Evolutionary conservation across 2,113 vertebrate species (phyloP).

Genomic region (Dasyornis broadbenti): DNA sequence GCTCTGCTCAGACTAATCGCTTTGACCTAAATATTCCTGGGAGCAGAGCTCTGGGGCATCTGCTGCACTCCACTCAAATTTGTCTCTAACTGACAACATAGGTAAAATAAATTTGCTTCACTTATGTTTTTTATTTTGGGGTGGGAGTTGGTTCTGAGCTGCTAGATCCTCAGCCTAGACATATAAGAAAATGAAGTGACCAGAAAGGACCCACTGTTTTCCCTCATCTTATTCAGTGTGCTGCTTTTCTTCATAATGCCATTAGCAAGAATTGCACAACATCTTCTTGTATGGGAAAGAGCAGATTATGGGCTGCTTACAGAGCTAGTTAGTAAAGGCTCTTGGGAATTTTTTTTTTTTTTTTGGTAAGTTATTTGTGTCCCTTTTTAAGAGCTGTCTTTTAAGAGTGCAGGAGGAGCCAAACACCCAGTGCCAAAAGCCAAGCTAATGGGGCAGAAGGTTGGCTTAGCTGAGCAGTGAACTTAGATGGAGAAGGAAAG

Average conservation of each 20-base stretch:
- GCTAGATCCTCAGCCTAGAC: neutral
- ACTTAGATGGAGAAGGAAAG: neutral
- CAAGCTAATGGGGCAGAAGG: neutral
- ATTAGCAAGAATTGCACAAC: neutral
- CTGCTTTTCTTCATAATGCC: neutral
- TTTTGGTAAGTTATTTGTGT: neutral
- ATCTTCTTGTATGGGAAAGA: neutral
- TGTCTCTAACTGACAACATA: neutral
- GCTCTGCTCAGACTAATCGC: neutral
- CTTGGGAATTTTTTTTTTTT: neutral
- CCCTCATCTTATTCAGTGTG: neutral
- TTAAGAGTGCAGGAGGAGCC: neutral
- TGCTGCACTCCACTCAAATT: neutral
- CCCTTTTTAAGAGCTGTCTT: neutral
- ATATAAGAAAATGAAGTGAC: neutral
- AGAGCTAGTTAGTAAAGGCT: neutral
- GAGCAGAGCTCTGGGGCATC: neutral
- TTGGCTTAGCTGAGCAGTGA: neutral
- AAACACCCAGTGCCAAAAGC: neutral
- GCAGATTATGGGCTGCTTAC: neutral
- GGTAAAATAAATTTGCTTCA: neutral
- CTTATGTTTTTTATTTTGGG: neutral
- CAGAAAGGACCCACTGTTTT: fast-evolving
- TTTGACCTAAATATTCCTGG: neutral
- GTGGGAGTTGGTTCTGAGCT: neutral